These are phyloP conservation scores for Orthonevra nobilis DNA, from an alignment of 2,888 invertebrate genomes.

Conservation along the genomic window DNA sequence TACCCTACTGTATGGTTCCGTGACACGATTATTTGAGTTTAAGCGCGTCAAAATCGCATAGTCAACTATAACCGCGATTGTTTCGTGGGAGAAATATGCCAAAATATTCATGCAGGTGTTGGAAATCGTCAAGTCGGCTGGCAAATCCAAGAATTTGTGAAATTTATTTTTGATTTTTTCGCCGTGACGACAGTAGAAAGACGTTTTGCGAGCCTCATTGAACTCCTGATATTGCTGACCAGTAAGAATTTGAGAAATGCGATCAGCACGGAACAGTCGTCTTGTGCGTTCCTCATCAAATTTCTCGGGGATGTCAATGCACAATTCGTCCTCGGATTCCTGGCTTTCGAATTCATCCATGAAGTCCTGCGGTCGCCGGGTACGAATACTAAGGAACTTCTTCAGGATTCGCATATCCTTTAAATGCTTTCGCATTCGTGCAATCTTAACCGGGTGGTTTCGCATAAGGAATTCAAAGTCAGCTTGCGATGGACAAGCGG, in stretches of 20 bases:
- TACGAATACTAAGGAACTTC: slow-evolving; percentile 76
- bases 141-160: slow-evolving; percentile 84
- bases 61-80: slow-evolving; percentile 93
- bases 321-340: slow-evolving; percentile 81
- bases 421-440: slow-evolving; percentile 88
- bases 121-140: slow-evolving; percentile 83
- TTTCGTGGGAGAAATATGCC: slow-evolving; percentile 93
- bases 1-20: slow-evolving; percentile 86
- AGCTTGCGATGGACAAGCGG: slow-evolving; percentile 81
- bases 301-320: slow-evolving; percentile 81
- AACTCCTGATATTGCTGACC: slow-evolving; percentile 87
- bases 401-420: slow-evolving; percentile 81
- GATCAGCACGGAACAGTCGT: slow-evolving; percentile 82
- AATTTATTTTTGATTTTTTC: slow-evolving; percentile 82
- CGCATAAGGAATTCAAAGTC: slow-evolving; percentile 92
- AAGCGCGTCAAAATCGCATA: slow-evolving; percentile 90
- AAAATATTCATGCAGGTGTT: slow-evolving; percentile 87
- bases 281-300: slow-evolving; percentile 79
- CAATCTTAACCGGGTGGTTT: slow-evolving; percentile 88
- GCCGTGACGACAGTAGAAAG: slow-evolving; percentile 83
- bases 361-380: slow-evolving; percentile 77
- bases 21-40: slow-evolving; percentile 85
- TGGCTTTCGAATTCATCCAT: slow-evolving; percentile 80
- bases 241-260: slow-evolving; percentile 82
- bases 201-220: slow-evolving; percentile 88